Conservation (phyloP, 2,888 invertebrate genomes). For the Drosophila limbata region DNA sequence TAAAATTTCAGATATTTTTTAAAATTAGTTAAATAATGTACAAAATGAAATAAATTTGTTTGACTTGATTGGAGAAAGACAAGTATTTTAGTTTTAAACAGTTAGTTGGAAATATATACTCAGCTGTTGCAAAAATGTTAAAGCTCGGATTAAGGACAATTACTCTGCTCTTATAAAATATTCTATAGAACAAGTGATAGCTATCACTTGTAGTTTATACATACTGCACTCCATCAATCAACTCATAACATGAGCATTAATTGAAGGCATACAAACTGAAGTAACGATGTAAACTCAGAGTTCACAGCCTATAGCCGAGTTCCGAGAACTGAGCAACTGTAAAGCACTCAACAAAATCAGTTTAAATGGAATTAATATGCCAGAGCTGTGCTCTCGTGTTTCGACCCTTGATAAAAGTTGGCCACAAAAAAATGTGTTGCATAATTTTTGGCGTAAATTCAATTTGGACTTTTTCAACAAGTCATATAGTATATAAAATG, state of each 20-base stretch:
- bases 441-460: slow-evolving; percentile 73
- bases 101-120: neutral
- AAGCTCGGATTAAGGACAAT: neutral
- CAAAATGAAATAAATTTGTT: too few species aligned
- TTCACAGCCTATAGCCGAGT: neutral
- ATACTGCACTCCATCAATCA: slow-evolving; percentile 7
- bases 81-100: neutral
- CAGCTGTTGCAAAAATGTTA: neutral
- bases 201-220: neutral
- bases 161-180: neutral
- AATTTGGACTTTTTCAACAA: slow-evolving; percentile 70
- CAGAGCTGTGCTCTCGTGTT: slow-evolving; percentile 44
- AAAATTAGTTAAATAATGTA: too few species aligned
- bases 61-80: too few species aligned
- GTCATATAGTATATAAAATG: slow-evolving; percentile 32
- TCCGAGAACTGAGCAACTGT: neutral
- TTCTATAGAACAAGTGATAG: neutral
- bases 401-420: slow-evolving; percentile 21
- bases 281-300: slow-evolving; percentile 4
- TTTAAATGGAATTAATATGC: slow-evolving; percentile 69
- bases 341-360: slow-evolving; percentile 51
- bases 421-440: slow-evolving; percentile 36
- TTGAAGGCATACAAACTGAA: slow-evolving; percentile 25
- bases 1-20: neutral
- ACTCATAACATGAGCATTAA: slow-evolving; percentile 34